Percentiles rank a stretch among this genome's conserved stretches.
Evolutionary conservation across 2,113 vertebrate species (phyloP).

Genomic region (Aythya baeri): DNA sequence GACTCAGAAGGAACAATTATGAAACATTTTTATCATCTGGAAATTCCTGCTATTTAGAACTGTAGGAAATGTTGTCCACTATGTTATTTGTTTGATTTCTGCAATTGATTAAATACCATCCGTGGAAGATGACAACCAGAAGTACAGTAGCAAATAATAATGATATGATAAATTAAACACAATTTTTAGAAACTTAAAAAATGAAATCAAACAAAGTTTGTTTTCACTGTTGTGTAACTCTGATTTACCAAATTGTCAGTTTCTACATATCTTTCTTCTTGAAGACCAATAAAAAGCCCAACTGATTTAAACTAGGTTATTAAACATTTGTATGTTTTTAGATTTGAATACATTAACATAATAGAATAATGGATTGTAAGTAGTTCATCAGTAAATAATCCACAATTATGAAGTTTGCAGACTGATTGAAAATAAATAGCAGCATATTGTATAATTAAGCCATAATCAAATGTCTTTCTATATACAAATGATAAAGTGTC

Average conservation of each 20-base stretch:
- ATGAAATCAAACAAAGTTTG: not conserved
- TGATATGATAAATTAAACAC: constrained; percentile 40
- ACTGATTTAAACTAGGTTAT: constrained; percentile 60
- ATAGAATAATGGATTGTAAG: constrained; percentile 77
- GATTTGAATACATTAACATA: constrained; percentile 71
- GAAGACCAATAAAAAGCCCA: constrained; percentile 51
- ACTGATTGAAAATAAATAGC: constrained; percentile 76
- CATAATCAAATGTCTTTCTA: constrained; percentile 72
- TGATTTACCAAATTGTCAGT: constrained; percentile 27
- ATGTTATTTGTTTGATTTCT: constrained; percentile 42
- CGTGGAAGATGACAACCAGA: not conserved
- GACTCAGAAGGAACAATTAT: not conserved
- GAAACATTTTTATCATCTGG: not conserved
- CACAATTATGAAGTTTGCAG: constrained; percentile 73
- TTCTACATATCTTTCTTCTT: constrained; percentile 34
- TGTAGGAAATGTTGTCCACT: not conserved
- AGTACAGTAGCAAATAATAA: constrained; percentile 64
- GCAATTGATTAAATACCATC: constrained; percentile 10
- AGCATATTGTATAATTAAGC: constrained; percentile 72
- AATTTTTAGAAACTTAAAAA: constrained; percentile 23
- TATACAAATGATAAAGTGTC: constrained; percentile 76
- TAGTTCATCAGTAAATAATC: constrained; percentile 79
- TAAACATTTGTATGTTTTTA: constrained; percentile 61
- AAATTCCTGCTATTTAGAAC: not conserved
- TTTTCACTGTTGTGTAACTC: not conserved